Conservation (phyloP, 2,888 invertebrate species). For the Mellilla xanthometata region DNA sequence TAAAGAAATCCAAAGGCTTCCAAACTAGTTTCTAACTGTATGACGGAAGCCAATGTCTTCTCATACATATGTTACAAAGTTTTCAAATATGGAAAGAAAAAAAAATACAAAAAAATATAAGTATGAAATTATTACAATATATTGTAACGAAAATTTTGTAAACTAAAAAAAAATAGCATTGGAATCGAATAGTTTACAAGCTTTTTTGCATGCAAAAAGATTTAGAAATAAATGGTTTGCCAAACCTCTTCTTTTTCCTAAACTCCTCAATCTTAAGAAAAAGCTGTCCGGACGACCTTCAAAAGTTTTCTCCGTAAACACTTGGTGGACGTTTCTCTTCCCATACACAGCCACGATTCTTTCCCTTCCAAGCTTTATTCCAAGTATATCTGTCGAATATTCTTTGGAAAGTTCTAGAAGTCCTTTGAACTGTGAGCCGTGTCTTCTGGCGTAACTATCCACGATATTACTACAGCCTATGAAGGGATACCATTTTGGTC, state of each 20-base stretch:
- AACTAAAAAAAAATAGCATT: no score
- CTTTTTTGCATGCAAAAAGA: slow-evolving; percentile 20
- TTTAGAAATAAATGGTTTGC: no score
- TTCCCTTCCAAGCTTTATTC: slow-evolving; percentile 85
- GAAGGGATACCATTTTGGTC: slow-evolving; percentile 70
- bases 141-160: no score
- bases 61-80: no score
- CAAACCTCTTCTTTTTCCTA: slow-evolving; percentile 87
- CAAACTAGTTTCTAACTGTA: no score
- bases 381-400: slow-evolving; percentile 85
- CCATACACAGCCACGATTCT: slow-evolving; percentile 84
- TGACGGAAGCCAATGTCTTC: no score
- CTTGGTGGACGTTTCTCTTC: slow-evolving; percentile 83
- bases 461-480: slow-evolving; percentile 57
- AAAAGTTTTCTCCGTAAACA: slow-evolving; percentile 84
- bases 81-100: no score
- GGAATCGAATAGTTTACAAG: no score
- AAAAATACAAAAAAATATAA: no score
- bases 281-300: slow-evolving; percentile 88
- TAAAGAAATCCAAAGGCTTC: no score
- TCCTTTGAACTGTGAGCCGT: slow-evolving; percentile 82
- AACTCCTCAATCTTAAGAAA: slow-evolving; percentile 85
- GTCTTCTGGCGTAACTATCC: slow-evolving; percentile 43
- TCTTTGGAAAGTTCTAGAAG: slow-evolving; percentile 79
- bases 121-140: no score